Evolutionary conservation across 1,140 invertebrate species (phyloP), one percentile per base, ranked within the genome.

Genomic region (Ceratitis capitata): DNA sequence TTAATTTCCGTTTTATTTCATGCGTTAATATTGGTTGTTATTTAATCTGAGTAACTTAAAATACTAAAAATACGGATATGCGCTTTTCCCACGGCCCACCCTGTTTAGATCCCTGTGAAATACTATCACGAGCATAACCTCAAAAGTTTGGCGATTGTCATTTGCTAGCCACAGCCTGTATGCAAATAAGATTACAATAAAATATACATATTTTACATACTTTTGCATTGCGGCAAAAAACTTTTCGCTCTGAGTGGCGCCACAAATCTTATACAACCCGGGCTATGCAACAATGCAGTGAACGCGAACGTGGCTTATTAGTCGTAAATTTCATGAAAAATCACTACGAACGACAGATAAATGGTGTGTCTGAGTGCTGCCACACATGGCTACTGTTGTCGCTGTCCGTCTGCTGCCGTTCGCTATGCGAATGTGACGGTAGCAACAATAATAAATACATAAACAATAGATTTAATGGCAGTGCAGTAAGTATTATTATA

Each of bases 281-380:
- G 26, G 5, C 69, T 12, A 23, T 78, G 69, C 69, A 78, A 78
- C 69, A 78, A 78, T 78, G 69, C 42, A 78, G n/a, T n/a, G n/a
- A n/a, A 23, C 39, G 69, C 39, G 69, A 78, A 78, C 39, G 69
- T 78, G 69, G 69, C 69, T 78, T 78, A 78, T 78, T 78, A 78
- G 69, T 78, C 69, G 39, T 78, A 78, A 78, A 78, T 78, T 78
- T 78, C 69, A 78, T 78, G 69, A 45, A 78, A 78, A 78, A 78
- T 78, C 42, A 78, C 69, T 78, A 78, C 45, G 69, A n/a, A n/a
- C 69, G 69, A 78, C 69, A n/a, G 35, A 78, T 78, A 78, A 78
- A 32, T 78, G 69, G 32, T 32, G 69, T 78, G 69, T 35, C 69
- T 23, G 69, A 78, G 69, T 78, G 69, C 39, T 78, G 69, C 39